Evolutionary conservation across 2,888 invertebrate genomes (phyloP).

Genomic region (Cheilosia grossa): DNA sequence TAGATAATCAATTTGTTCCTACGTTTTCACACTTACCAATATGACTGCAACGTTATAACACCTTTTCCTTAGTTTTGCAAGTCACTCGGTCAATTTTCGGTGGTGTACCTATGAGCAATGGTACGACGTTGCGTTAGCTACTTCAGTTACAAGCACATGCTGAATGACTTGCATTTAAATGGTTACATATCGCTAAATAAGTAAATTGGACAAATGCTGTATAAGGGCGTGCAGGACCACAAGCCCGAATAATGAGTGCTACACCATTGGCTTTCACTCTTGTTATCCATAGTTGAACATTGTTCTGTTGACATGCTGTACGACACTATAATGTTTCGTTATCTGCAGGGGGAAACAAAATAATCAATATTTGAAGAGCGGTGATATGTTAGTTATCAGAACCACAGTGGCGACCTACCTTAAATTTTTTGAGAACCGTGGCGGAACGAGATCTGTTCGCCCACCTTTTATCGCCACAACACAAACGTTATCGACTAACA

Average conservation of each 20-base stretch:
- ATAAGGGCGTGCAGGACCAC: constrained; percentile 27
- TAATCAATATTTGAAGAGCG: constrained; percentile 70
- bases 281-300: constrained; percentile 35
- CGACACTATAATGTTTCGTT: constrained; percentile 52
- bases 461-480: constrained; percentile 12
- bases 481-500: constrained; percentile 45
- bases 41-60: constrained; percentile 10
- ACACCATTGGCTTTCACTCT: constrained; percentile 1
- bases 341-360: constrained; percentile 45
- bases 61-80: constrained; percentile 47
- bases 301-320: constrained; percentile 60
- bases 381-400: constrained; percentile 62
- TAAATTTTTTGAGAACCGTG: constrained; percentile 59
- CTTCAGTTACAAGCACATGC: constrained; percentile 24
- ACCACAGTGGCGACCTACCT: constrained; percentile 64
- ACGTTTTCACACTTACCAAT: constrained; percentile 5
- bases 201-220: constrained; percentile 24
- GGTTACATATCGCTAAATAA: constrained; percentile 66
- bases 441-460: constrained; percentile 51
- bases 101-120: background rate
- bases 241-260: constrained; percentile 16
- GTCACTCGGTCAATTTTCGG: constrained; percentile 53
- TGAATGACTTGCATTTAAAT: constrained; percentile 64
- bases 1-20: constrained; percentile 12
- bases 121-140: constrained; percentile 2